Percentiles rank a stretch among this genome's conserved stretches.
phyloP scores from a whole-genome alignment of 2,113 vertebrate genomes.

The Alethe diademata region DNA sequence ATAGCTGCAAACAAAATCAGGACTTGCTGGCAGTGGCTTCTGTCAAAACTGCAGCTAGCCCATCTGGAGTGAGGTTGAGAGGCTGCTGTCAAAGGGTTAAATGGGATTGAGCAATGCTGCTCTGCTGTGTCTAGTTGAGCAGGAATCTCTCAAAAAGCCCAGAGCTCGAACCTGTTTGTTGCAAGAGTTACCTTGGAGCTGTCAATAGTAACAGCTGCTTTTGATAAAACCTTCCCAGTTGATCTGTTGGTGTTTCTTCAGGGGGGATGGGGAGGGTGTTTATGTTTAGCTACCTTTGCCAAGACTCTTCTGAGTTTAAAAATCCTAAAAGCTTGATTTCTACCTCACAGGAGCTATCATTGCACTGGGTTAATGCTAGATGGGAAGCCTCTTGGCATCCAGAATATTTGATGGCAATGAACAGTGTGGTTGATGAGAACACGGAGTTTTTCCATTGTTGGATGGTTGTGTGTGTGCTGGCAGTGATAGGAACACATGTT shows the following conservation, averaged over 20 bases:
- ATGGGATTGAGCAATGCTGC: background rate
- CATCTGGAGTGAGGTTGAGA: background rate
- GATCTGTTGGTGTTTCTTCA: background rate
- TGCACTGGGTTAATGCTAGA: background rate
- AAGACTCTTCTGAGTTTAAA: background rate
- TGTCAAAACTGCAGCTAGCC: background rate
- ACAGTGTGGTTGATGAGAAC: background rate
- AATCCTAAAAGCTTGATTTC: background rate
- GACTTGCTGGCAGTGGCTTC: background rate
- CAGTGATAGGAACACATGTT: background rate
- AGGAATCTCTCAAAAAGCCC: background rate
- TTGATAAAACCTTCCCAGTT: background rate
- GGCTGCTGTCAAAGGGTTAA: background rate
- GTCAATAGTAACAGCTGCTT: background rate
- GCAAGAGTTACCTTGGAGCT: background rate
- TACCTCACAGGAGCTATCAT: background rate
- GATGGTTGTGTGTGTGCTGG: background rate
- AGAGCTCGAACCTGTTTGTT: background rate
- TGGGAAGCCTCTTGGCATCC: background rate
- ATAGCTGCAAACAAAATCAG: fast-evolving
- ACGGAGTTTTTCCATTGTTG: background rate
- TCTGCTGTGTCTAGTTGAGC: background rate
- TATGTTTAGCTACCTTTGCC: background rate
- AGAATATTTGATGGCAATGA: background rate
- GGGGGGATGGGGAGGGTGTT: background rate